Evolutionary conservation across 1,140 invertebrate genomes (phyloP).

Genomic region (Sminthurides bifidus): DNA sequence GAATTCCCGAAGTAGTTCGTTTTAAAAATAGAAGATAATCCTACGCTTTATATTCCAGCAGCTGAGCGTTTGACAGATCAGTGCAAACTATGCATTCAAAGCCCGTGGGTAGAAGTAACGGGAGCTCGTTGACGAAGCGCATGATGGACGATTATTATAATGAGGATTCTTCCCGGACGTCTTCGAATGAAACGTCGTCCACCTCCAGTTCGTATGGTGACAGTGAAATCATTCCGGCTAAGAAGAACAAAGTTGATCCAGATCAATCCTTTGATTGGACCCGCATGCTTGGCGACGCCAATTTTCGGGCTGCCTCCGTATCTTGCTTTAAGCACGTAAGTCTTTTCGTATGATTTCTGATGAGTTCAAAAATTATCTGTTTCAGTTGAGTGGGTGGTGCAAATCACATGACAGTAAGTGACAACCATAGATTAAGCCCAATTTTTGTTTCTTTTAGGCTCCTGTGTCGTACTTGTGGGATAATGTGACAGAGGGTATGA

Average conservation of each 20-base stretch:
- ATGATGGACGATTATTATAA: too few relatives aligned
- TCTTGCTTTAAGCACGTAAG: constrained; percentile 75
- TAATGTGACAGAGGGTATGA: constrained; percentile 83
- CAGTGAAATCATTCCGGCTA: neutral
- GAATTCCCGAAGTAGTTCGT: too few relatives aligned
- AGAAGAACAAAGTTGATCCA: constrained; percentile 27
- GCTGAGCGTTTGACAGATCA: too few relatives aligned
- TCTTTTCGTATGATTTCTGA: constrained; percentile 5
- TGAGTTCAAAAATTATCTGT: constrained; percentile 1
- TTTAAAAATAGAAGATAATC: too few relatives aligned
- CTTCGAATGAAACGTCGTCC: constrained; percentile 8
- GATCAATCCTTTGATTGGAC: constrained; percentile 68
- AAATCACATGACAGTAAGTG: neutral
- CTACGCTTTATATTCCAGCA: too few relatives aligned
- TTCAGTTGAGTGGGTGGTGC: neutral
- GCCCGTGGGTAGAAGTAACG: too few relatives aligned
- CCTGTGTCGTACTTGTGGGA: constrained; percentile 87
- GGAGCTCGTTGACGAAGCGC: too few relatives aligned
- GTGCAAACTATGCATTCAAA: too few relatives aligned
- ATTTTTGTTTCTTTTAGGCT: constrained; percentile 43
- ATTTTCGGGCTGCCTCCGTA: constrained; percentile 74
- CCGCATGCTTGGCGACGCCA: constrained; percentile 55
- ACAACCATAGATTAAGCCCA: neutral
- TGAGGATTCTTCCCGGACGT: constrained; percentile 8
- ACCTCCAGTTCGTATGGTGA: constrained; percentile 9